Percentiles rank a stretch among this genome's conserved stretches.
phyloP scores from a whole-genome alignment of 2,113 vertebrate species.

The Ascaphus truei region DNA sequence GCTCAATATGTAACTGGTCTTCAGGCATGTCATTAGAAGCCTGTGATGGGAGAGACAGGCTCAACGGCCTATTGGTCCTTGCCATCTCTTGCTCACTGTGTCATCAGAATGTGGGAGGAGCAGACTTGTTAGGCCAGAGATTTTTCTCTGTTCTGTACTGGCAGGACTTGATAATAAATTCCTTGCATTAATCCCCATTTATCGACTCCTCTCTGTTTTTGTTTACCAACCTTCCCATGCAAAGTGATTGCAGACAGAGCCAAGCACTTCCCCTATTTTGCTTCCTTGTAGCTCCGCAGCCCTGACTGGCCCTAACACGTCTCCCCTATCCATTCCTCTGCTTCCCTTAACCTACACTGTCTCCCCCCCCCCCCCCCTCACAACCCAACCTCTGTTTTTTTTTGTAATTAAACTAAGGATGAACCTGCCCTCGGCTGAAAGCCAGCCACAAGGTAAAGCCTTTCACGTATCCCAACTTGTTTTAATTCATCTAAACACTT shows the following conservation, averaged over 20 bases:
- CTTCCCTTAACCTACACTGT: slow-evolving; percentile 21
- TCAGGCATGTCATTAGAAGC: too few species aligned
- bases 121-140: neutral
- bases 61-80: too few species aligned
- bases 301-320: slow-evolving; percentile 45
- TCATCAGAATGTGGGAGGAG: neutral
- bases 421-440: slow-evolving; percentile 64
- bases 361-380: slow-evolving; percentile 36
- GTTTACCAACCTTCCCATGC: slow-evolving; percentile 24
- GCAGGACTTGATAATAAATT: slow-evolving; percentile 11
- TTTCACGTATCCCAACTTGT: slow-evolving; percentile 63
- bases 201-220: slow-evolving; percentile 5
- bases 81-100: too few species aligned
- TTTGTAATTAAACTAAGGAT: slow-evolving; percentile 63
- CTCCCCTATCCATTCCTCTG: neutral
- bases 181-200: slow-evolving; percentile 33
- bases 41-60: too few species aligned
- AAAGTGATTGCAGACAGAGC: neutral
- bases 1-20: too few species aligned
- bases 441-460: slow-evolving; percentile 46
- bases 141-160: slow-evolving; percentile 1
- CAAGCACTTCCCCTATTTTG: slow-evolving; percentile 29
- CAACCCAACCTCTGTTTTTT: slow-evolving; percentile 39
- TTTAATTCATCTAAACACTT: slow-evolving; percentile 40
- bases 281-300: slow-evolving; percentile 6